phyloP scores from a whole-genome alignment of 1,140 invertebrate species.

The Pygmarrhopalites habei region DNA sequence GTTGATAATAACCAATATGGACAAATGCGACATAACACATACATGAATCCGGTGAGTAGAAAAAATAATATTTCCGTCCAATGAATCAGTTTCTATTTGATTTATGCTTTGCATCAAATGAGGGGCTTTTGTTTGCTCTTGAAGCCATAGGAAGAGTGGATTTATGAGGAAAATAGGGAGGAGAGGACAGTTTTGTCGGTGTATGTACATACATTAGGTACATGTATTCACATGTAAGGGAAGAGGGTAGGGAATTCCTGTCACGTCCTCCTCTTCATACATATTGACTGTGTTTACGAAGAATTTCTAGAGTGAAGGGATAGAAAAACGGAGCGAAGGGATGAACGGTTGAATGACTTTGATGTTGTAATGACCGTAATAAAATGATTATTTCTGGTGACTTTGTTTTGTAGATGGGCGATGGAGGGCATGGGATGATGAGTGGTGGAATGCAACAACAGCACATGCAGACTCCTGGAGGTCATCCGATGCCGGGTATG shows the following conservation, averaged over 20 bases:
- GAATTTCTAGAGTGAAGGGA: no score
- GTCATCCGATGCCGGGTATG: constrained; percentile 30
- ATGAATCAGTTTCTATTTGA: neutral
- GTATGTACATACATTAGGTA: no score
- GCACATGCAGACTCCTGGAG: constrained; percentile 12
- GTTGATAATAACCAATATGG: constrained; percentile 29
- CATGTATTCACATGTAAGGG: no score
- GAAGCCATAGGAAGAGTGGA: neutral
- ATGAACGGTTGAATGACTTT: no score
- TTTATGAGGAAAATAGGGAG: neutral
- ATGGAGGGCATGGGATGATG: constrained; percentile 30
- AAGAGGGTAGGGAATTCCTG: no score
- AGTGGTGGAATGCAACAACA: constrained; percentile 22
- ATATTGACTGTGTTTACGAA: no score
- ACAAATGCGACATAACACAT: constrained; percentile 23
- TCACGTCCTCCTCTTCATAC: no score
- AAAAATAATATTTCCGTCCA: constrained; percentile 1
- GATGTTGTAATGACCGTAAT: no score
- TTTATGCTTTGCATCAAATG: constrained; percentile 2
- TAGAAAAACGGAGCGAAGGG: no score
- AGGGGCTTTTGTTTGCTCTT: neutral
- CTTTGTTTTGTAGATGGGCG: constrained; percentile 22
- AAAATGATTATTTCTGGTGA: no score
- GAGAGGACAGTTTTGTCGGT: neutral
- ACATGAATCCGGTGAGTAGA: constrained; percentile 27